phyloP scores from a whole-genome alignment of 2,888 invertebrate species.

The Tupiocoris notatus region DNA sequence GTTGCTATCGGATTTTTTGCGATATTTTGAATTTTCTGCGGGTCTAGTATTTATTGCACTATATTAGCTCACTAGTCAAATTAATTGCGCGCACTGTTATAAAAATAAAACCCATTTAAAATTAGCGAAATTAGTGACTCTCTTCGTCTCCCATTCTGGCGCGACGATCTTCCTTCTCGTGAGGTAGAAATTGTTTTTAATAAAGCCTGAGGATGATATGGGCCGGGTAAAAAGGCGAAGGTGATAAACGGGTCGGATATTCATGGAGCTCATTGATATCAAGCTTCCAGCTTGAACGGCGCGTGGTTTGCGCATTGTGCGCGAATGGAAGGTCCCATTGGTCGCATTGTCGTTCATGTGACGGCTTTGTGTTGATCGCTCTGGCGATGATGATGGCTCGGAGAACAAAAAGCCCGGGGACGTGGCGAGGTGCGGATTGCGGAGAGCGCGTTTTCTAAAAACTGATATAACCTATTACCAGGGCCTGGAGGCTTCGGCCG shows the following conservation, averaged over 20 bases:
- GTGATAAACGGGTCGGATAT: constrained; percentile 20
- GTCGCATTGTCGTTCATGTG: constrained; percentile 20
- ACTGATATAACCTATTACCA: constrained; percentile 41
- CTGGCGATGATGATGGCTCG: background rate
- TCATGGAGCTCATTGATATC: constrained; percentile 27
- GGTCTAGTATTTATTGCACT: too few relatives aligned
- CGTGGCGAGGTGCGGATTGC: constrained; percentile 7
- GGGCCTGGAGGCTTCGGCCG: constrained; percentile 3
- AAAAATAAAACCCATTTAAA: too few relatives aligned
- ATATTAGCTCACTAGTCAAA: too few relatives aligned
- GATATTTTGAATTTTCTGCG: too few relatives aligned
- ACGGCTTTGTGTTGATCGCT: constrained; percentile 16
- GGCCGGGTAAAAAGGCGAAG: background rate
- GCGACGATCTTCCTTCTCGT: too few relatives aligned
- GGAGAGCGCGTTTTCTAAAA: constrained; percentile 32
- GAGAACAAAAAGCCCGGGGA: background rate
- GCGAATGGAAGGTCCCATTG: background rate
- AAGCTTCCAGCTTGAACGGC: background rate
- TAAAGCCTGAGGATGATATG: too few relatives aligned
- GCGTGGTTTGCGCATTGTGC: background rate
- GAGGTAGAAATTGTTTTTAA: too few relatives aligned
- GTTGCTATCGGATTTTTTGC: too few relatives aligned
- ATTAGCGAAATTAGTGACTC: too few relatives aligned
- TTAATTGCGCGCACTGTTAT: too few relatives aligned
- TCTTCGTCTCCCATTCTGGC: too few relatives aligned